phyloP scores from a whole-genome alignment of 1,140 invertebrate species.

The Coenobita brevimanus region DNA sequence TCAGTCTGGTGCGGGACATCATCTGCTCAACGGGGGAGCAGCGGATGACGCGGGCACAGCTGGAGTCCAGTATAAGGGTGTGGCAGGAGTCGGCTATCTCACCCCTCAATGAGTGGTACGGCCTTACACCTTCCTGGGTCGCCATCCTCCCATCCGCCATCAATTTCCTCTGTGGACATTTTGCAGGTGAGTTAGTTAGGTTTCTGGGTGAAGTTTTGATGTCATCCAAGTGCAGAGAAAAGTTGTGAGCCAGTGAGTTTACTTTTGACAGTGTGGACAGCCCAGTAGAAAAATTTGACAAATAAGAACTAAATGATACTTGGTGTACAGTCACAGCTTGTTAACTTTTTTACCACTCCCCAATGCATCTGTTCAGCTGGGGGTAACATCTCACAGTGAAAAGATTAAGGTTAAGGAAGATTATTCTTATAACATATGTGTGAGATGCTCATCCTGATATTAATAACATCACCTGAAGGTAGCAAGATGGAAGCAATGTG shows the following conservation, averaged over 20 bases:
- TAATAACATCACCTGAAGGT: no score
- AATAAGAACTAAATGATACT: no score
- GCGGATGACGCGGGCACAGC: conserved; percentile 81
- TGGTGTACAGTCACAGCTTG: no score
- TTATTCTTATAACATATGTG: no score
- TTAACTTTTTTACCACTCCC: no score
- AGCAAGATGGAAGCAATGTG: no score
- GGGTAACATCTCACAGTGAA: no score
- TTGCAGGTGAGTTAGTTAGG: conserved; percentile 76
- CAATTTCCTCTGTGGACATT: conserved; percentile 90
- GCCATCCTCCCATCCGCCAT: conserved; percentile 85
- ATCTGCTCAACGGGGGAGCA: conserved; percentile 88
- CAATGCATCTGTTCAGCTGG: no score
- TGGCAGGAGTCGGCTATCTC: conserved; percentile 78
- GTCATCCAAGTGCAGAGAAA: background rate
- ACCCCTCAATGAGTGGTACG: conserved; percentile 87
- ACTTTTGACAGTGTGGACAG: background rate
- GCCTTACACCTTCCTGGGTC: conserved; percentile 83
- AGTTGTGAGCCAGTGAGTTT: background rate
- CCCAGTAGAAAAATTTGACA: no score
- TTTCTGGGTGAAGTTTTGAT: background rate
- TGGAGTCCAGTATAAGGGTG: conserved; percentile 78
- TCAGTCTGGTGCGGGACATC: conserved; percentile 83
- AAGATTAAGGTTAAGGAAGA: no score
- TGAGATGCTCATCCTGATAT: no score